Evolutionary conservation across 2,797 vertebrate genomes (phyloP), one percentile per base, ranked within the genome.

Genomic region (Psittacula derbiana): DNA sequence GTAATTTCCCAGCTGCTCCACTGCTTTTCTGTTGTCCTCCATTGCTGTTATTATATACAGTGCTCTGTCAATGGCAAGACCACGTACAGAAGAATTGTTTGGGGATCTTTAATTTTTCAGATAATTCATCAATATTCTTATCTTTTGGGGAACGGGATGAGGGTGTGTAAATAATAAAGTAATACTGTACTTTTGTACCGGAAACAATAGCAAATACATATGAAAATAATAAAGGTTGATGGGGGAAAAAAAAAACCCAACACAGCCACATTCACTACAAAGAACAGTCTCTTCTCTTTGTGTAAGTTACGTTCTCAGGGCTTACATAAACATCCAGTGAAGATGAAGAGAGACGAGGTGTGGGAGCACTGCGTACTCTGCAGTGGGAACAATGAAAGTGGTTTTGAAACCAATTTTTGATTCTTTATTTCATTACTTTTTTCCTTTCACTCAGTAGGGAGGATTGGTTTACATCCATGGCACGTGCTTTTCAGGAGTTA

Each of bases 21-120:
- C 25, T 50, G 30, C 21, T 20, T n/a, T 65, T 62, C 16, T 31
- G 19, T 24, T 65, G 47, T 41, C 38, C 36, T 70, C 33, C 2
- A 0, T 13, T 49, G 44, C 38, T 25, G 24, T 43, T 31, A 7
- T 0, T 31, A 7, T 0, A 4, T 33, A 6, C 10, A 3, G 7
- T 11, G 21, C 50, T 41, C 20, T 23, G 16, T 19, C 67, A 60
- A 19, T 36, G 66, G 55, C 55, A 47, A 13, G 15, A 28, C 6
- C 41, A 3, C 23, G 1, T 66, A 3, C n/a, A 30, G 21, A 31
- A 47, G 55, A 31, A 12, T 12, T 24, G 12, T 6, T 58, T 21
- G 11, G 7, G 19, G 12, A 17, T 30, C 41, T 50, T 66, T 66
- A 1, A 5, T 50, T 80, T 70, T 55, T 71, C 57, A 46, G 23